A percentile compares a stretch with the other conserved stretches of the same genome.
phyloP scores from a whole-genome alignment of 2,113 vertebrate genomes.

The Mandrillus leucophaeus region DNA sequence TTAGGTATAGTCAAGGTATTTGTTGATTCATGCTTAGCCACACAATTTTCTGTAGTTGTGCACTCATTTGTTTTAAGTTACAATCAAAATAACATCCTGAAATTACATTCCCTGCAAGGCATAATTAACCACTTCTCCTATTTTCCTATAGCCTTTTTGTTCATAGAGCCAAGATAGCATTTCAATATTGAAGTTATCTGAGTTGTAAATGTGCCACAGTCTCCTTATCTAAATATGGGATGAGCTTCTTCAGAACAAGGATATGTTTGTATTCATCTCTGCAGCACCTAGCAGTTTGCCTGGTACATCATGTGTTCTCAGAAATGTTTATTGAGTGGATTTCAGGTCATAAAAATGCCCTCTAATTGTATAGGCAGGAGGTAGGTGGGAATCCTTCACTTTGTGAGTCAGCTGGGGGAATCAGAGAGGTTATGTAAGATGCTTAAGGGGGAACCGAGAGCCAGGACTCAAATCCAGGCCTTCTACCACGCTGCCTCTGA shows the following conservation, averaged over 20 bases:
- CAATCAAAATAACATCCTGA: not conserved
- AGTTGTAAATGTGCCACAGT: not conserved
- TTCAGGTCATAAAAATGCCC: not conserved
- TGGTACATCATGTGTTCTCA: not conserved
- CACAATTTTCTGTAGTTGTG: not conserved
- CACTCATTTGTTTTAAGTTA: not conserved
- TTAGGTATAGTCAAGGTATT: not conserved
- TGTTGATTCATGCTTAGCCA: not conserved
- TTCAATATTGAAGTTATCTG: not conserved
- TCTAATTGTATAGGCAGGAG: not conserved
- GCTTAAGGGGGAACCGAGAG: not conserved
- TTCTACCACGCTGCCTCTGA: not conserved
- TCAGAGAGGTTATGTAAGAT: conserved; percentile 61
- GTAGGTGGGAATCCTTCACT: conserved; percentile 24
- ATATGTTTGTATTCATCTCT: not conserved
- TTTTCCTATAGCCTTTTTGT: not conserved
- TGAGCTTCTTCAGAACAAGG: not conserved
- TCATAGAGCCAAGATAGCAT: not conserved
- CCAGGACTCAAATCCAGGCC: conserved; percentile 18
- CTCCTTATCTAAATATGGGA: not conserved
- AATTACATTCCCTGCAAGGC: not conserved
- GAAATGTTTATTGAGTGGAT: not conserved
- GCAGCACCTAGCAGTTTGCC: not conserved
- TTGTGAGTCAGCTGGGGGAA: conserved; percentile 26
- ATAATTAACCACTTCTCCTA: not conserved